Evolutionary conservation across 2,113 vertebrate genomes (phyloP), one percentile per base, ranked within the genome.

Genomic region (Dromas ardeola): DNA sequence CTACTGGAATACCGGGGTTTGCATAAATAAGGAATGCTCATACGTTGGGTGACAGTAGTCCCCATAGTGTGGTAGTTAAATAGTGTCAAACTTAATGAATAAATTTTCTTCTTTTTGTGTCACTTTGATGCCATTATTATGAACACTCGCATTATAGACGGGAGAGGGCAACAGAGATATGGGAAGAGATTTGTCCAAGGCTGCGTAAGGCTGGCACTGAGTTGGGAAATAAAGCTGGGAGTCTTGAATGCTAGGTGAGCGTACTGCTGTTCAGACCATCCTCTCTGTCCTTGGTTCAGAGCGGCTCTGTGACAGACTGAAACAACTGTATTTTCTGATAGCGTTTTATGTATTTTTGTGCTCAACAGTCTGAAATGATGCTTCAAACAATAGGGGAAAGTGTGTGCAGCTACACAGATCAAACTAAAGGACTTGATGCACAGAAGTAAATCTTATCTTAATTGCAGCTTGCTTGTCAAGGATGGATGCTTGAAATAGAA

Each of bases 401-500:
- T 50, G 40, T 73, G 23, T 63, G 65, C 65, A 88, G 58, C 77
- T 92, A 74, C 87, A 81, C 15, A 94, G 87, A 78, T 86, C 63
- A 93, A 81, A 32, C 84, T 88, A 67, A 93, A 78, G 73, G n/a
- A 69, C 55, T 85, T 73, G 79, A 76, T 92, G 50, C 45, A 36
- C 79, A 66, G 42, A 72, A 94, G 55, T 63, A 85, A 97, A 95
- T 81, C 61, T 94, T 80, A 74, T 53, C 58, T 90, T 90, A 86
- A 84, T 88, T 81, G 69, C 52, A 94, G 65, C 79, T 81, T 73
- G 50, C 78, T 79, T 96, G 78, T 83, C 74, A 91, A 81, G 56
- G 81, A n/a, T 86, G 70, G 58, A 18, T 94, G 78, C 67, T 95
- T 73, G 81, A 94, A 93, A 94, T 13, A 93, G 40, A 94, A 83